Percentiles rank a stretch among this genome's conserved stretches.
These are phyloP conservation scores for Odontocerum albicorne DNA, from an alignment of 2,888 invertebrate species.

Conservation along the genomic window DNA sequence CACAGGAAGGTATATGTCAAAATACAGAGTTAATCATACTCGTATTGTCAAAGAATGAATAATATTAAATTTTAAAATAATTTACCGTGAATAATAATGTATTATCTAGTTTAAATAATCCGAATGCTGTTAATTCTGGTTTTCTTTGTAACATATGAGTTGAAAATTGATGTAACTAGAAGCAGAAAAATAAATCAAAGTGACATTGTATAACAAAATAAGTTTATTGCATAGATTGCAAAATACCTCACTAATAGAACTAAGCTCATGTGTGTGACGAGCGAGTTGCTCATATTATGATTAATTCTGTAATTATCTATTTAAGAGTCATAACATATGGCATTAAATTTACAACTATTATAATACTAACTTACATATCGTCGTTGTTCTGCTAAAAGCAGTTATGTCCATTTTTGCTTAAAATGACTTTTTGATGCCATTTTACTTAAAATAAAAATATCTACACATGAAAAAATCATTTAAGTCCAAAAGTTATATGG, in stretches of 20 bases:
- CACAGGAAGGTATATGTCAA: not conserved
- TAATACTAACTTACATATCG: too few species aligned
- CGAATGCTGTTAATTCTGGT: conserved; percentile 5
- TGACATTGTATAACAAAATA: not conserved
- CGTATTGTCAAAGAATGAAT: not conserved
- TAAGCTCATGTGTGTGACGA: too few species aligned
- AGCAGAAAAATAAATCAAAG: not conserved
- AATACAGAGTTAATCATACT: not conserved
- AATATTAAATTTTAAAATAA: not conserved
- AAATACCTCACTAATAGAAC: too few species aligned
- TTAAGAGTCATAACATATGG: not conserved
- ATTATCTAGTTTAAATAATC: conserved; percentile 13
- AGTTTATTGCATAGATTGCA: not conserved
- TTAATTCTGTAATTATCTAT: not conserved
- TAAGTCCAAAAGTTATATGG: too few species aligned
- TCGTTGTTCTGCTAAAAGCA: too few species aligned
- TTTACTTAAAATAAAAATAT: too few species aligned
- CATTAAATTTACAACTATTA: not conserved
- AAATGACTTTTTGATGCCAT: too few species aligned
- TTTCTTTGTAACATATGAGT: conserved; percentile 3
- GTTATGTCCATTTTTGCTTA: too few species aligned
- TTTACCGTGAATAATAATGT: conserved; percentile 11
- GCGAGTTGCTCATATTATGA: not conserved
- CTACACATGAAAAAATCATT: too few species aligned
- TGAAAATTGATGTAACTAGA: conserved; percentile 14